Evolutionary conservation across 2,888 invertebrate species (phyloP), one percentile per base, ranked within the genome.

Genomic region (Graphium colonna): DNA sequence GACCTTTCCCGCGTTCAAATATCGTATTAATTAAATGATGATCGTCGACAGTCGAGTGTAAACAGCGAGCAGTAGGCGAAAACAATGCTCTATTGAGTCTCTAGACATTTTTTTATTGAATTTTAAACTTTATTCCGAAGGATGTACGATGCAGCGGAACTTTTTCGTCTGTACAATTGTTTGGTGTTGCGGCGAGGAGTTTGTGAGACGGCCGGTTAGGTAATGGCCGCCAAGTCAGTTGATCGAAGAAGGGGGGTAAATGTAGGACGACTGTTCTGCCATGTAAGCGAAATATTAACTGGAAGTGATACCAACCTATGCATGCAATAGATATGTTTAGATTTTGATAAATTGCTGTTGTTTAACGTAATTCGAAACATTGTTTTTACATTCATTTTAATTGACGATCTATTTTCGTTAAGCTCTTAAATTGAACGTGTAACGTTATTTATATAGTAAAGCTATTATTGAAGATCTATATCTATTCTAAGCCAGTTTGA

Each of bases 11-110:
- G 74, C 72, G 79, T 79, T 81, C 83, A 77, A 81, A 84, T 81
- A 80, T 82, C 78, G 78, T 81, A 83, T 83, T 85, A 83, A 85
- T 85, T 81, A 79, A 82, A 80, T 75, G 75, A 81, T 79, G 77
- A 79, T 76, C 77, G 77, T 63, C 73, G 77, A 78, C 77, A 76
- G 67, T 64, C 76, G 71, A 77, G 69, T 78, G 79, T 83, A 83
- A 84, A 83, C 82, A 85, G 73, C 77, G 61, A 71, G 71, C 75
- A 73, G 77, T 77, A 73, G 77, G 75, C 73, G 74, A 75, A 70
- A 73, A 79, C 66, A 75, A 71, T 63, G 68, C 73, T 67, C 64
- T 63, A 63, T 67, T 73, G 68, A 70, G 58, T 54, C 57, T 62
- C 45, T 41, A 21, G 16, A 26, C 13, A 13, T 21, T 1, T 4